Percentiles rank a stretch among this genome's conserved stretches.
phyloP scores from a whole-genome alignment of 2,113 vertebrate genomes.

The Istiophorus platypterus region DNA sequence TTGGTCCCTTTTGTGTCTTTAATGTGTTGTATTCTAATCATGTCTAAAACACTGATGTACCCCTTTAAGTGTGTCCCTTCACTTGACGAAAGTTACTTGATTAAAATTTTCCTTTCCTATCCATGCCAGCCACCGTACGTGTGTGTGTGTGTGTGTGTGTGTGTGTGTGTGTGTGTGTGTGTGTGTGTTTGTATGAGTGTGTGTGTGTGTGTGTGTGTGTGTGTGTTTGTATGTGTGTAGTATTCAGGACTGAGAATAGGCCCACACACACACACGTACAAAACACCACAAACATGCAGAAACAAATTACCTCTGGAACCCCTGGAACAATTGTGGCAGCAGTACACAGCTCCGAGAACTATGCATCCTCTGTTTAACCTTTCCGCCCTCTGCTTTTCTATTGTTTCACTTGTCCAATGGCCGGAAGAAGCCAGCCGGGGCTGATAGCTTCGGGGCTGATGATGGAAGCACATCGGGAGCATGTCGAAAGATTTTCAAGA shows the following conservation, averaged over 20 bases:
- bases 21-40: too few species aligned
- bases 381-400: conserved; percentile 50
- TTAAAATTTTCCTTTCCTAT: not conserved
- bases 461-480: conserved; percentile 43
- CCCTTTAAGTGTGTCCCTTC: not conserved
- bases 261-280: conserved; percentile 15
- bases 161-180: too few species aligned
- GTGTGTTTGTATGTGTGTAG: conserved; percentile 25
- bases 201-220: too few species aligned
- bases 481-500: conserved; percentile 47
- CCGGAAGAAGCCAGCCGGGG: conserved; percentile 60
- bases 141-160: too few species aligned
- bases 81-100: not conserved
- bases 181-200: too few species aligned
- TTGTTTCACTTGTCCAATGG: conserved; percentile 72
- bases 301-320: conserved; percentile 36
- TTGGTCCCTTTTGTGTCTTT: not conserved
- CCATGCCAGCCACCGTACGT: not conserved
- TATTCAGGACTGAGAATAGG: not conserved
- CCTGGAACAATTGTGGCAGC: conserved; percentile 62
- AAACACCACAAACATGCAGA: conserved; percentile 49
- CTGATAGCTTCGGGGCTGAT: conserved; percentile 43
- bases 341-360: conserved; percentile 45
- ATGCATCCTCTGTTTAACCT: conserved; percentile 52
- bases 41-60: not conserved